Evolutionary conservation across 2,888 invertebrate species (phyloP).

Genomic region (Belgica antarctica): DNA sequence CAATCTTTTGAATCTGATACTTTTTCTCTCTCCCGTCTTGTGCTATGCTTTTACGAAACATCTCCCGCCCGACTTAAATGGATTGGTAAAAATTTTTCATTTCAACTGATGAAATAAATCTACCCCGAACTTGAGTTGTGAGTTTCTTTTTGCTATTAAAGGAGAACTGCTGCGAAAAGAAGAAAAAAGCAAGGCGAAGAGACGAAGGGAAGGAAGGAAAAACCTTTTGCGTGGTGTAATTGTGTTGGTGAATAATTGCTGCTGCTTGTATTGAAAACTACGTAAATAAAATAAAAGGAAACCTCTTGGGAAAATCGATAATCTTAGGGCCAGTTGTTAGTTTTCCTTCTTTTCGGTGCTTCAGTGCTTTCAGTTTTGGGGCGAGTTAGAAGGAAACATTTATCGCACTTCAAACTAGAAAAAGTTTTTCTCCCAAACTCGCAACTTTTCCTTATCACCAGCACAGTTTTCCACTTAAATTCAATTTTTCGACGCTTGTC

Average conservation of each 20-base stretch:
- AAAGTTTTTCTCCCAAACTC: background rate
- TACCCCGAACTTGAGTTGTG: conserved; percentile 40
- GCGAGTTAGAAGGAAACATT: conserved; percentile 21
- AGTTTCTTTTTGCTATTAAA: conserved; percentile 36
- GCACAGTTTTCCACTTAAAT: conserved; percentile 7
- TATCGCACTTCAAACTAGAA: background rate
- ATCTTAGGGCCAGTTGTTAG: conserved; percentile 44
- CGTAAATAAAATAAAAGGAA: conserved; percentile 43
- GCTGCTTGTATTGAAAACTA: conserved; percentile 43
- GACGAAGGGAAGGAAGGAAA: no score
- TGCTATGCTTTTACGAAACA: background rate
- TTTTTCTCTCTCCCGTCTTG: background rate
- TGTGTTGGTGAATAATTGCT: conserved; percentile 43
- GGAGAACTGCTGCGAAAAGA: conserved; percentile 30
- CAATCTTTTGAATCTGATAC: conserved; percentile 18
- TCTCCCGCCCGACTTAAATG: conserved; percentile 35
- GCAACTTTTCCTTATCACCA: conserved; percentile 2
- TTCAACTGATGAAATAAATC: conserved; percentile 44
- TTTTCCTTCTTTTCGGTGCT: background rate
- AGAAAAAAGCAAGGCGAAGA: no score
- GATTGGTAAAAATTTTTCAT: conserved; percentile 42
- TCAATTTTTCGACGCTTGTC: background rate
- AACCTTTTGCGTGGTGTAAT: conserved; percentile 31
- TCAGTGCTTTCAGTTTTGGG: background rate
- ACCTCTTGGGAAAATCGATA: conserved; percentile 44